Conservation (phyloP, 2,888 invertebrate species). For the Eupithecia subumbrata region DNA sequence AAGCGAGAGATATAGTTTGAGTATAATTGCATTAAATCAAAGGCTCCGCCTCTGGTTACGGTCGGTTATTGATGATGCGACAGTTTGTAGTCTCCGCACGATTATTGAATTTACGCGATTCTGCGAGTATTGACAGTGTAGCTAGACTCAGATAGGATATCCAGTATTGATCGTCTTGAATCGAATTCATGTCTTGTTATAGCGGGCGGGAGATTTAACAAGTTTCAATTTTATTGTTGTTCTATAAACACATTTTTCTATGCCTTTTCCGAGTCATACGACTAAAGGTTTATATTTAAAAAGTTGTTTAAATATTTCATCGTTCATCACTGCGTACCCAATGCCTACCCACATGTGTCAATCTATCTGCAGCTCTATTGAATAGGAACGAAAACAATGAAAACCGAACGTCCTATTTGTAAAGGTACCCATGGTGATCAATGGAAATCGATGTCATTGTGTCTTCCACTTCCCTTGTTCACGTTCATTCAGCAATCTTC, state of each 20-base stretch:
- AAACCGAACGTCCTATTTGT: slow-evolving; percentile 43
- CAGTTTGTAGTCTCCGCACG: slow-evolving; percentile 5
- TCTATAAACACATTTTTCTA: background rate
- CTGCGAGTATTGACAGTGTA: slow-evolving; percentile 6
- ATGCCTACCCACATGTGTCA: slow-evolving; percentile 6
- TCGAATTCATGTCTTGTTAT: slow-evolving; percentile 4
- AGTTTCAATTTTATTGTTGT: background rate
- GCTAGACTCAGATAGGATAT: slow-evolving; percentile 4
- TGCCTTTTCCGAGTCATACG: background rate
- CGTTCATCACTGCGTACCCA: background rate
- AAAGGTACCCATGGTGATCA: slow-evolving; percentile 34
- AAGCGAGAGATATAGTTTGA: slow-evolving; percentile 8
- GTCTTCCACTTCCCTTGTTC: slow-evolving; percentile 43
- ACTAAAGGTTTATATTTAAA: background rate
- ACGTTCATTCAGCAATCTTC: slow-evolving; percentile 37
- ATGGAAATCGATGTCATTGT: slow-evolving; percentile 49
- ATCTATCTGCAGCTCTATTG: slow-evolving; percentile 40
- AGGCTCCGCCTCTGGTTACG: slow-evolving; percentile 11
- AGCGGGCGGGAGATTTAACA: background rate
- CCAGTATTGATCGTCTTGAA: slow-evolving; percentile 2
- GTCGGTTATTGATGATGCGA: slow-evolving; percentile 22
- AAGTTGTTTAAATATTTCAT: background rate
- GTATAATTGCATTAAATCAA: slow-evolving; percentile 24
- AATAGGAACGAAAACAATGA: slow-evolving; percentile 53
- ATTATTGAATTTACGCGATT: slow-evolving; percentile 14